Evolutionary conservation across 2,797 vertebrate genomes (phyloP).

Genomic region (Pterois miles): DNA sequence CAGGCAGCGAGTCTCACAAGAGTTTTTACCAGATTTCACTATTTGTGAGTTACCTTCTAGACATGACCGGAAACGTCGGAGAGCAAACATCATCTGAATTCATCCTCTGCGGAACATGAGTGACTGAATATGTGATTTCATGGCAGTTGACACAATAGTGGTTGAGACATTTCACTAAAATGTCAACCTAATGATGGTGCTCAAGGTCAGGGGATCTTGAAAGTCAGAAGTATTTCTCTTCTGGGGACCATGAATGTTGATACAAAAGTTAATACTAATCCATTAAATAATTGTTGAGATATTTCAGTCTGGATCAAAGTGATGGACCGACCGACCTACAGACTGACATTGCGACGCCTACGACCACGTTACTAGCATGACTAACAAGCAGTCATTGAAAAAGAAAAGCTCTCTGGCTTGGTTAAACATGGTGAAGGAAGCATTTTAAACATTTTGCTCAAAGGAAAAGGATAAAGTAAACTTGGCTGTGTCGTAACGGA

Average conservation of each 20-base stretch:
- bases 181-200: neutral
- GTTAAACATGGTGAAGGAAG: conserved; percentile 25
- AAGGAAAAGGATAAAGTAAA: conserved; percentile 55
- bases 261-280: neutral
- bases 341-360: neutral
- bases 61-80: neutral
- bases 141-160: neutral
- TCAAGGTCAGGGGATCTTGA: neutral
- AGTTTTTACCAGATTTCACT: too few species aligned
- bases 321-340: neutral
- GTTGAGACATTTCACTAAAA: neutral
- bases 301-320: neutral
- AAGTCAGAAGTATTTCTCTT: neutral
- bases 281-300: neutral
- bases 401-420: neutral
- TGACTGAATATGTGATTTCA: neutral
- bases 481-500: conserved; percentile 40
- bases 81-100: neutral
- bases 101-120: neutral
- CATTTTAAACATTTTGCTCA: conserved; percentile 28
- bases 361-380: neutral
- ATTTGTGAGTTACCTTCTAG: too few species aligned
- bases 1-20: too few species aligned
- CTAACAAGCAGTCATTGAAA: neutral
- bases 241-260: neutral